phyloP scores from a whole-genome alignment of 2,888 invertebrate species.

The Nomada flava region DNA sequence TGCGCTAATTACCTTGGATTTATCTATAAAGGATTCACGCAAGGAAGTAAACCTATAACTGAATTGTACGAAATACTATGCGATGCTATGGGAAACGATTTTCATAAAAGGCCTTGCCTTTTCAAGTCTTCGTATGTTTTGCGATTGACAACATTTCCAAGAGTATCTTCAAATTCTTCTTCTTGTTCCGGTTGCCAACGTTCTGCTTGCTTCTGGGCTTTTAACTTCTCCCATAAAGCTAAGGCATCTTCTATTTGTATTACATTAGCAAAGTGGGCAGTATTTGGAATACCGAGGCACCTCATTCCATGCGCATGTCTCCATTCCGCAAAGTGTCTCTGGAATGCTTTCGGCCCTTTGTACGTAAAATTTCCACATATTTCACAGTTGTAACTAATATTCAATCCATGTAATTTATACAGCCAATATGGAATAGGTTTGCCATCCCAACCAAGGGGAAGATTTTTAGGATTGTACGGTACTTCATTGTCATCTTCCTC shows the following conservation, averaged over 20 bases:
- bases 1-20: slow-evolving; percentile 87
- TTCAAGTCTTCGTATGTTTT: slow-evolving; percentile 99
- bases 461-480: slow-evolving; percentile 99
- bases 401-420: slow-evolving; percentile 99
- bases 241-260: slow-evolving; percentile 99
- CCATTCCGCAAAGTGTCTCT: slow-evolving; percentile 98
- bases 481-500: slow-evolving; percentile 97
- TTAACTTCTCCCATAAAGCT: slow-evolving; percentile 98
- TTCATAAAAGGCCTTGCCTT: slow-evolving; percentile 96
- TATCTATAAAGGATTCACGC: slow-evolving; percentile 84
- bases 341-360: slow-evolving; percentile 99
- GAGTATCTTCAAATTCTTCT: slow-evolving; percentile 99
- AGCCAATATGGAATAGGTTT: slow-evolving; percentile 98
- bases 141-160: slow-evolving; percentile 99
- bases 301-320: slow-evolving; percentile 97
- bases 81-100: neutral
- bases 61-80: neutral
- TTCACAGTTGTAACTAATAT: slow-evolving; percentile 99
- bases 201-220: slow-evolving; percentile 97
- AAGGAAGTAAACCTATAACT: slow-evolving; percentile 41
- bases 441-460: slow-evolving; percentile 99
- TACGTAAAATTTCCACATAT: slow-evolving; percentile 99
- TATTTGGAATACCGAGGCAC: slow-evolving; percentile 99
- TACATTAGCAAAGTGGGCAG: slow-evolving; percentile 99
- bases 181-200: slow-evolving; percentile 98